Evolutionary conservation across 2,113 vertebrate species (phyloP), one percentile per base, ranked within the genome.

Genomic region (Leptobrachium ailaonicum): DNA sequence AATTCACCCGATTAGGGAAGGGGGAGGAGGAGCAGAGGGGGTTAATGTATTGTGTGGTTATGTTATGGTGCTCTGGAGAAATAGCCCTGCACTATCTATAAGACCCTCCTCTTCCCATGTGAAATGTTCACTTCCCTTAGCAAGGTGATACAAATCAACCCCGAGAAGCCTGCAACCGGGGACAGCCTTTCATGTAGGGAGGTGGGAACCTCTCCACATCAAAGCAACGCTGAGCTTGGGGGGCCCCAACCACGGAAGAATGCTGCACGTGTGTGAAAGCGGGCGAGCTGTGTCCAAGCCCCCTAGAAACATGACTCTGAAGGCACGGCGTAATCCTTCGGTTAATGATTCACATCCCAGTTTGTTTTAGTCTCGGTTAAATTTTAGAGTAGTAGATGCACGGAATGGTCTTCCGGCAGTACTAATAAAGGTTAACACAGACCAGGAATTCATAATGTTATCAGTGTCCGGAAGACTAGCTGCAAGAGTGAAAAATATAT

Each of bases 61-160:
- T 75, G 85, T 79, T 82, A 82, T 41, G 79, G 87, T 85, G 71
- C 84, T 68, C 73, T 62, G 82, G 81, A 83, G 84, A 87, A 53
- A 41, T 74, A 84, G 81, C 85, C 20, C 68, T 86, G 85, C 86
- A 60, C 84, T 88, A 66, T 82, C 20, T 32, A 84, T 66, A 88
- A 92, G 95, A 94, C 89, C 97, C 96, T 95, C 96, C 97, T 95
- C 96, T 98, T 98, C 96, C 95, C 95, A 96, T 95, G 95, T 92
- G 92, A 92, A 91, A 90, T 93, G 87, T 93, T 94, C 95, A 96
- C 94, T 95, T 95, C 94, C 78, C 96, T 32, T 96, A 93, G 92
- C 95, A 94, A 97, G 96, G 97, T 96, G 95, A 91, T 96, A 96
- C 95, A 91, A 96, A 96, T 96, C 95, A 96, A 95, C 94, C 94